Percentiles rank a stretch among this genome's conserved stretches.
phyloP scores from a whole-genome alignment of 2,888 invertebrate genomes.

The Timema cristinae region DNA sequence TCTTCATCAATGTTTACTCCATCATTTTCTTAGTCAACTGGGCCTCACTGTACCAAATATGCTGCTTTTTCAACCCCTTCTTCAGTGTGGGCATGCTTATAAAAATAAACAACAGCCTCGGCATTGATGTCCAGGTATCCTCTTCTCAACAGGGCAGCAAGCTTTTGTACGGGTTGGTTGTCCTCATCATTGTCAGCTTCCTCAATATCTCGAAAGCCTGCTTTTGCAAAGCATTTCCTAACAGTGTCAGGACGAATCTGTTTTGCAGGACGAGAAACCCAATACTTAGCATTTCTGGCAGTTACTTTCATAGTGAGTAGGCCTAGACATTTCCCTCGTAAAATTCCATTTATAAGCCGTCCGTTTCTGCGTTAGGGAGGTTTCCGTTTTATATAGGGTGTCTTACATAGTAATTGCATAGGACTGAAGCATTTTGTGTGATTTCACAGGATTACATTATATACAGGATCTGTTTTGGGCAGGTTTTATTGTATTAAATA shows the following conservation, averaged over 20 bases:
- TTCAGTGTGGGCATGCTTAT: neutral
- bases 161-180: neutral
- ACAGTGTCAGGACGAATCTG: neutral
- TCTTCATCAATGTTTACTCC: too few species aligned
- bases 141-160: neutral
- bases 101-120: neutral
- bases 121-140: neutral
- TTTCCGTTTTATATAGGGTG: too few species aligned
- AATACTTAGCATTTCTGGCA: neutral
- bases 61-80: neutral
- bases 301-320: too few species aligned
- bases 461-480: too few species aligned
- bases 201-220: neutral
- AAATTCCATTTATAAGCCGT: too few species aligned
- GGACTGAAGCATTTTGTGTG: too few species aligned
- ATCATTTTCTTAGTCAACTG: neutral
- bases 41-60: neutral
- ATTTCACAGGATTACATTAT: too few species aligned
- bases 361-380: too few species aligned
- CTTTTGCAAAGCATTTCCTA: neutral
- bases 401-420: too few species aligned
- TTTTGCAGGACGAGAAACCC: slow-evolving; percentile 4
- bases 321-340: too few species aligned
- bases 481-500: too few species aligned
- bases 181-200: neutral